Conservation (phyloP, 2,888 invertebrate species). For the Drosophila kokeensis region DNA sequence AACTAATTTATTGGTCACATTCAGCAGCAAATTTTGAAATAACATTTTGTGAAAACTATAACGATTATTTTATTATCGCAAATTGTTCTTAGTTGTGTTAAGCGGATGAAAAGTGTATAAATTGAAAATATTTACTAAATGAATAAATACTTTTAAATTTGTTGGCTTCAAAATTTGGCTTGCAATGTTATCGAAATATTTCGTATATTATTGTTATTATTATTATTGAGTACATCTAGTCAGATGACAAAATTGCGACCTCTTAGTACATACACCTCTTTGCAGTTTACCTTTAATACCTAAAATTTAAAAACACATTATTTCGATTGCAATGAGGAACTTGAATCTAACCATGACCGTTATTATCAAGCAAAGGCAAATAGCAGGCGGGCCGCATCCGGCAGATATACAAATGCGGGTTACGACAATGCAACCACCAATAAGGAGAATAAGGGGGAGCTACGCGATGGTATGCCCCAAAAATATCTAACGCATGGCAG, state of each 20-base stretch:
- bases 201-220: neutral
- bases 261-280: neutral
- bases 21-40: neutral
- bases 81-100: neutral
- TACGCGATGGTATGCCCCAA: constrained; percentile 31
- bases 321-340: constrained; percentile 48
- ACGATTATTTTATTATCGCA: neutral
- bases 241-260: neutral
- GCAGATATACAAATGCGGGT: constrained; percentile 64
- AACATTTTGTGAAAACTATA: neutral
- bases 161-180: neutral
- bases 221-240: neutral
- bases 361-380: constrained; percentile 67
- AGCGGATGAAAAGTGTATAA: neutral
- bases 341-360: constrained; percentile 46
- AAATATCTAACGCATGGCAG: constrained; percentile 75
- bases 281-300: neutral
- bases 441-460: neutral
- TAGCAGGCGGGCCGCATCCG: constrained; percentile 61
- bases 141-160: neutral
- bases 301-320: constrained; percentile 10
- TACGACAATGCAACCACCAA: constrained; percentile 17
- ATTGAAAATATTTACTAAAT: neutral
- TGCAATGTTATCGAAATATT: neutral
- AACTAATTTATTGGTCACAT: constrained; percentile 27